These are phyloP conservation scores for Habroteleia sp. DNA, from an alignment of 2,888 invertebrate species.

Conservation along the genomic window DNA sequence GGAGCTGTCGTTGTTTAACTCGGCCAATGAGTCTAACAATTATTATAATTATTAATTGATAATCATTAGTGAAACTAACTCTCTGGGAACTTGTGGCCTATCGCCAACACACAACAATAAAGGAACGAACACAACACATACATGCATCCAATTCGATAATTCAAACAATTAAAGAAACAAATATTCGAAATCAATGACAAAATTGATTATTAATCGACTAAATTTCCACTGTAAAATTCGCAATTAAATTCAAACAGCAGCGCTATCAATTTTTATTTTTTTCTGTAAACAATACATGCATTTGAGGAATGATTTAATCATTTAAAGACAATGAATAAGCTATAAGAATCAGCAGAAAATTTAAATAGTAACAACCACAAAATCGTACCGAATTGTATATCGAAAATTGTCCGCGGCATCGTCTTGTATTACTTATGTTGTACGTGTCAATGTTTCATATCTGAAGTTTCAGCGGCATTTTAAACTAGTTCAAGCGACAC, in stretches of 20 bases:
- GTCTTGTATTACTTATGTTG: slow-evolving; percentile 81
- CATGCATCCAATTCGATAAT: slow-evolving; percentile 21
- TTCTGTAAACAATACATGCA: slow-evolving; percentile 41
- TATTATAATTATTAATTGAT: slow-evolving; percentile 67
- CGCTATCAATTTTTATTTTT: slow-evolving; percentile 68
- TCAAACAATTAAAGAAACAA: slow-evolving; percentile 15
- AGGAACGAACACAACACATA: slow-evolving; percentile 46
- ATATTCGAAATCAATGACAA: neutral
- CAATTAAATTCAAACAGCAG: slow-evolving; percentile 60
- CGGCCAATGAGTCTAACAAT: slow-evolving; percentile 72
- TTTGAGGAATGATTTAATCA: neutral
- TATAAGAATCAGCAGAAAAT: slow-evolving; percentile 1
- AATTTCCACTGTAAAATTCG: too few relatives aligned
- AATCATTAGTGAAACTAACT: slow-evolving; percentile 76
- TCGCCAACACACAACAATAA: slow-evolving; percentile 71
- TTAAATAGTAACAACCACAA: slow-evolving; percentile 23
- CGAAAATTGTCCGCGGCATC: slow-evolving; percentile 77
- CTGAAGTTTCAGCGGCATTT: slow-evolving; percentile 79
- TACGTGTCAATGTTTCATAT: slow-evolving; percentile 81
- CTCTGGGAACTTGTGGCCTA: slow-evolving; percentile 79
- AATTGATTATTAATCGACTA: slow-evolving; percentile 15
- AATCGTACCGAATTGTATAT: slow-evolving; percentile 71
- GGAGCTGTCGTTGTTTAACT: slow-evolving; percentile 48
- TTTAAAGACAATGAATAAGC: neutral
- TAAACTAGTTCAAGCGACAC: slow-evolving; percentile 76